Conservation (phyloP, 2,113 vertebrate genomes). For the Melierax canorus region DNA sequence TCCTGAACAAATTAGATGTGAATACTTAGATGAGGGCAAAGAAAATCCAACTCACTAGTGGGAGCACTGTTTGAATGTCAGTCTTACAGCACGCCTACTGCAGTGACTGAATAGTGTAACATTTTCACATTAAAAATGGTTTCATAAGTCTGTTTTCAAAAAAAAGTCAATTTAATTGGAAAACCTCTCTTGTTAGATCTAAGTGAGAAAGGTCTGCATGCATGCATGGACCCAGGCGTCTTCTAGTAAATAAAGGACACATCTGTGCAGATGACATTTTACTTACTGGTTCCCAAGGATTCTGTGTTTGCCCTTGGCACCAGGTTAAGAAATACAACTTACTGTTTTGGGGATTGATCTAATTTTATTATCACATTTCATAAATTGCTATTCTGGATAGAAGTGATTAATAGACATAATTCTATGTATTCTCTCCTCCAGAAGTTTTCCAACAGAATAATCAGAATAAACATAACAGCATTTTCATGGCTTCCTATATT, state of each 20-base stretch:
- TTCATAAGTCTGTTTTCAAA: not conserved
- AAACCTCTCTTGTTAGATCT: not conserved
- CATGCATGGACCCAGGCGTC: not conserved
- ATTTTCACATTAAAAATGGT: not conserved
- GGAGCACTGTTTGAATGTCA: not conserved
- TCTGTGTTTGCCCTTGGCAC: not conserved
- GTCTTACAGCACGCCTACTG: not conserved
- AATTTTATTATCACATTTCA: not conserved
- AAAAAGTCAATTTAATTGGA: not conserved
- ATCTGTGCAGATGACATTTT: not conserved
- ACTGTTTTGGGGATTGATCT: not conserved
- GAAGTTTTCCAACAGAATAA: slow-evolving; percentile 9
- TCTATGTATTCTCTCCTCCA: not conserved
- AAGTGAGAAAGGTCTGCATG: not conserved
- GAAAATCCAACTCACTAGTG: not conserved
- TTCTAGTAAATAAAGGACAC: not conserved
- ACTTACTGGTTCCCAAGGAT: not conserved
- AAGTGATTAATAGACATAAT: slow-evolving; percentile 18
- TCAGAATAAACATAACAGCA: not conserved
- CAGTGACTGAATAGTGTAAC: not conserved
- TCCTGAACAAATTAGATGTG: not conserved
- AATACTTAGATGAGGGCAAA: not conserved
- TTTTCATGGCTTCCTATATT: not conserved
- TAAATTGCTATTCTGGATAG: not conserved
- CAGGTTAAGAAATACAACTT: not conserved